Base-by-base conservation (phyloP, 2,888 invertebrate genomes). In the Carabus problematicus region DNA sequence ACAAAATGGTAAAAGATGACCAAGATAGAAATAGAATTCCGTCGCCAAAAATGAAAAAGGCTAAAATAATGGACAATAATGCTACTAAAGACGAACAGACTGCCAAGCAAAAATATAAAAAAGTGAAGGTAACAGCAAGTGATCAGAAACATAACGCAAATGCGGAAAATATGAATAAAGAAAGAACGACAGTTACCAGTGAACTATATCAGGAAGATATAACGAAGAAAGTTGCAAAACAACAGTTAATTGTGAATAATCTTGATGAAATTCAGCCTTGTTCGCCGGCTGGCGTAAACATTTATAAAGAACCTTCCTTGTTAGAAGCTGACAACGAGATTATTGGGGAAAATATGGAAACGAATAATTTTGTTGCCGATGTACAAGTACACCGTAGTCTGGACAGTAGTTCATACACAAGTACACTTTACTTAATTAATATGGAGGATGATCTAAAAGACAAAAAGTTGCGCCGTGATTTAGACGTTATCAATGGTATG, bases 351-450 rank as follows among this genome's bases (percentile, higher is more conserved):
- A 54, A 63, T 41, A 12, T 11, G n/a, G 63, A 63, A 54, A 54
- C 54, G 16, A 40, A 12, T n/a, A 49, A 54, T 12, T 41, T 63
- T 52, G 29, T 63, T 41, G 52, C 16, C 39, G 54, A 63, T 63
- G 54, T 49, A 14, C 61, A 61, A 61, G 19, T 61, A 39, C 47
- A 61, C 12, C 39, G 39, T 12, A 62, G 47, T 29, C 29, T 29
- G 29, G 3, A 29, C 6, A 29, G 6, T 29, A 29, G 6, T 29
- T 29, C 29, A 29, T 29, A 3, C 29, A 29, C 3, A 29, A 29
- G 6, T 29, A 29, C 2, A 29, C 29, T 6, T 6, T 29, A 6
- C 29, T 6, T 29, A 29, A 6, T 29, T 29, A 6, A 29, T 3
- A 29, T 29, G 29, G 29, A 29, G 2, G 29, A 3, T 29, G 29